Conservation (phyloP, 2,113 vertebrate genomes). For the Laterallus jamaicensis region DNA sequence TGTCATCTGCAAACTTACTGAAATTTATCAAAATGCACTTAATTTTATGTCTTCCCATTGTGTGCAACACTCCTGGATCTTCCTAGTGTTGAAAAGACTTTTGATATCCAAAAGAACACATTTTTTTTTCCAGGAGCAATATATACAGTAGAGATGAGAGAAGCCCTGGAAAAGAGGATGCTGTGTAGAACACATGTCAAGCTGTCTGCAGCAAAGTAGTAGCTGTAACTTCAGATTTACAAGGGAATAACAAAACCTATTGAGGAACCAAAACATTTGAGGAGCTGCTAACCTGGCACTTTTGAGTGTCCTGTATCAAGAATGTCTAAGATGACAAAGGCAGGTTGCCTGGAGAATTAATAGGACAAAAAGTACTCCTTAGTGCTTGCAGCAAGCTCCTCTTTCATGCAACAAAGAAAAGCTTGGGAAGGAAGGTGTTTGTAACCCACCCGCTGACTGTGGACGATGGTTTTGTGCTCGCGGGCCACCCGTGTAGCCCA, state of each 20-base stretch:
- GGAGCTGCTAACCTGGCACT: background rate
- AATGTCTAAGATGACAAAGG: background rate
- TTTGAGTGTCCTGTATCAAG: fast-evolving
- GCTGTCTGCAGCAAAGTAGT: background rate
- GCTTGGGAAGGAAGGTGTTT: fast-evolving
- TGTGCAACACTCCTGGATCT: fast-evolving
- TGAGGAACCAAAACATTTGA: fast-evolving
- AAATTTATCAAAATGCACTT: background rate
- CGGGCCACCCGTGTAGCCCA: conserved; percentile 94
- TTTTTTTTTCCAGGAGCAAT: background rate
- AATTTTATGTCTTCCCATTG: fast-evolving
- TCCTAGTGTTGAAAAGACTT: background rate
- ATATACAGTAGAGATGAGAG: background rate
- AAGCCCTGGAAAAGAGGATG: background rate
- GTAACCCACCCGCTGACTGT: conserved; percentile 86
- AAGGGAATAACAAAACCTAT: fast-evolving
- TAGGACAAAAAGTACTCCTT: fast-evolving
- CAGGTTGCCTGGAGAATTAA: background rate
- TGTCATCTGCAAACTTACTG: no score
- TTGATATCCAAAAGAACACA: fast-evolving
- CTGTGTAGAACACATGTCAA: background rate
- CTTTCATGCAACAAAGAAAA: fast-evolving
- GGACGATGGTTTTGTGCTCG: conserved; percentile 95
- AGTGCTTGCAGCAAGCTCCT: background rate
- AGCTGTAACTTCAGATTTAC: background rate